Evolutionary conservation across 2,888 invertebrate genomes (phyloP), one percentile per base, ranked within the genome.

Genomic region (Lepidonotus clava): DNA sequence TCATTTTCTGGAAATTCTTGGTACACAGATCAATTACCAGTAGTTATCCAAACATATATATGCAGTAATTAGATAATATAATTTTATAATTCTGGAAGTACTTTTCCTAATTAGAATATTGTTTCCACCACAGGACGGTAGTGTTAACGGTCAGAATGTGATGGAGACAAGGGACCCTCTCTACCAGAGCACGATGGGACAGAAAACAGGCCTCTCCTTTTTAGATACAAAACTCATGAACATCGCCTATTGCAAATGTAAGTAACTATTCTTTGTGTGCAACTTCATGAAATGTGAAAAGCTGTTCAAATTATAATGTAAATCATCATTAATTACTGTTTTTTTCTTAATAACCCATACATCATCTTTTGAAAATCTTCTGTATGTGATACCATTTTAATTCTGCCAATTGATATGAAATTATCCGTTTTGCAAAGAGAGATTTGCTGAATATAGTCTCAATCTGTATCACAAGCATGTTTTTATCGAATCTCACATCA

Each of bases 141-240:
- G 89, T 8, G n/a, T 46, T n/a, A 90, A 89, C 83, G 87, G 86
- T 5, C 24, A 71, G 21, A 41, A 84, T 34, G 89, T 89, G 8
- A 84, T 90, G 86, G 77, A 86, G 83, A 46, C 90, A 0, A 8
- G 85, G 41, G 86, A 90, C 38, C 87, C 88, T n/a, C 71, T 88
- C 24, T 89, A 87, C 67, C 90, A 90, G 80, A 51, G n/a, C 6
- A 86, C 83, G 56, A 89, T 90, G 88, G 90, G 90, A 0, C 90
- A 90, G 87, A 86, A 90, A 34, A 87, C 88, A 0, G 89, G 89
- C 0, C 76, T 90, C n/a, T 90, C 90, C 4, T 90, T 87, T 80
- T 41, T 86, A 8, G 90, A 90, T 77, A 86, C 85, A 38, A 89
- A 88, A 46, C 51, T 87, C 76, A 86, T 90, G 84, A 90, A 90